Conservation (phyloP, 2,113 vertebrate species). For the Butorides virescens region DNA sequence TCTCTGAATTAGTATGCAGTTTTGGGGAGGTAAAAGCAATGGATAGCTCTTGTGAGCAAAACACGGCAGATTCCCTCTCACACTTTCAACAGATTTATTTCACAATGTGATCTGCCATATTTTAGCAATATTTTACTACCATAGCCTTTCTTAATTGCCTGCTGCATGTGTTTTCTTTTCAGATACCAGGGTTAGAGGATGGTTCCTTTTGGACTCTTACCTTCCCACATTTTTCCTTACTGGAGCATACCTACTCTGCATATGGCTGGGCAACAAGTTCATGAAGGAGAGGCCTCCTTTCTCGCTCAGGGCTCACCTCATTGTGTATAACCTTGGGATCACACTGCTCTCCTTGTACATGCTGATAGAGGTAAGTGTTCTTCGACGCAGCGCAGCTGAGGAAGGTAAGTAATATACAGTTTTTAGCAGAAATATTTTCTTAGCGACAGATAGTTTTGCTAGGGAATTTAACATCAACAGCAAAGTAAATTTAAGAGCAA, state of each 20-base stretch:
- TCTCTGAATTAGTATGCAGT: neutral
- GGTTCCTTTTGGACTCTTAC: constrained; percentile 88
- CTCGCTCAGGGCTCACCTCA: constrained; percentile 80
- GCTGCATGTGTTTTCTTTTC: neutral
- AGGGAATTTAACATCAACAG: neutral
- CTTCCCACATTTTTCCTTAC: constrained; percentile 84
- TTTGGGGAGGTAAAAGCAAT: neutral
- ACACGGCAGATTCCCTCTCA: neutral
- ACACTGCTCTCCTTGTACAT: constrained; percentile 87
- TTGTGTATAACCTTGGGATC: constrained; percentile 84
- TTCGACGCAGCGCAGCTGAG: accelerated
- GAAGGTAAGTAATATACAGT: neutral
- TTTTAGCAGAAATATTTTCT: neutral
- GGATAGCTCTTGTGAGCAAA: neutral
- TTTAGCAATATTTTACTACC: neutral
- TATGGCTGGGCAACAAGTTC: constrained; percentile 81
- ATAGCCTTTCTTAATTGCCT: neutral
- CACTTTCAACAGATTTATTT: neutral
- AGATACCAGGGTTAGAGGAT: constrained; percentile 87
- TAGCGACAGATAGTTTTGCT: neutral
- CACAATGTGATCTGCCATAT: neutral
- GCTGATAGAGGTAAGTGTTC: constrained; percentile 82
- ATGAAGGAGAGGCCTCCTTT: constrained; percentile 84
- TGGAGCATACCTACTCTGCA: constrained; percentile 77
- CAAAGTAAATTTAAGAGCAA: neutral